Evolutionary conservation across 1,140 invertebrate genomes (phyloP), one percentile per base, ranked within the genome.

Genomic region (Neomicropteryx cornuta): DNA sequence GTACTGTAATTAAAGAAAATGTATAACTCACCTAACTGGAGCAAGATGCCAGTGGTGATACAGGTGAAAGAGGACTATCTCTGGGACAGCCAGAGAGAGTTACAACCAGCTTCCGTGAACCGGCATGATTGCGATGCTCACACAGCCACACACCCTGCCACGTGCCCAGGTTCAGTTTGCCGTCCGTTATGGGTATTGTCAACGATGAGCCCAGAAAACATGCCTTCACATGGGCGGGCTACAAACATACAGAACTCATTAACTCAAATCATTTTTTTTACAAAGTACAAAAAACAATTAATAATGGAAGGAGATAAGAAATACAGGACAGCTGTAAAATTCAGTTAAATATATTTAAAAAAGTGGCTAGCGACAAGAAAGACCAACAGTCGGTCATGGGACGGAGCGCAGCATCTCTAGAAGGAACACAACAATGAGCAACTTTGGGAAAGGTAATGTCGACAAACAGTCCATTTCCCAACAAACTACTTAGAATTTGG

Each of bases 101-200:
- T 50, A 93, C 81, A 44, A 93, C 81, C 53, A 93, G 58, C 61
- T 93, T 94, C 42, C 91, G 75, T 53, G 87, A 91, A 43, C 91
- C 91, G 49, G 88, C 93, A 56, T 87, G 83, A 69, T 97, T 90
- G 51, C 93, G 77, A 67, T 97, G 93, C 70, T 97, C 93, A 72
- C 92, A 96, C 41, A 97, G 72, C 93, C 93, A 97, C 43, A 97
- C 83, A 37, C 93, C 93, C 71, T 97, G 93, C 92, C 92, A 97
- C 47, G 88, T 93, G 37, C 93, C 93, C 44, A 97, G 68, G 53
- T 91, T 92, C 46, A 97, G 71, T 62, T 92, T 89, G 36, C 93
- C 92, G 56, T 96, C 87, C 41, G 90, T 92, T 54, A 97, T 92
- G 46, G 93, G 92, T 53, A 97, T 89, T 53, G 87, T 95, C 49